Conservation (phyloP, 2,888 invertebrate genomes). For the Sepiola atlantica region DNA sequence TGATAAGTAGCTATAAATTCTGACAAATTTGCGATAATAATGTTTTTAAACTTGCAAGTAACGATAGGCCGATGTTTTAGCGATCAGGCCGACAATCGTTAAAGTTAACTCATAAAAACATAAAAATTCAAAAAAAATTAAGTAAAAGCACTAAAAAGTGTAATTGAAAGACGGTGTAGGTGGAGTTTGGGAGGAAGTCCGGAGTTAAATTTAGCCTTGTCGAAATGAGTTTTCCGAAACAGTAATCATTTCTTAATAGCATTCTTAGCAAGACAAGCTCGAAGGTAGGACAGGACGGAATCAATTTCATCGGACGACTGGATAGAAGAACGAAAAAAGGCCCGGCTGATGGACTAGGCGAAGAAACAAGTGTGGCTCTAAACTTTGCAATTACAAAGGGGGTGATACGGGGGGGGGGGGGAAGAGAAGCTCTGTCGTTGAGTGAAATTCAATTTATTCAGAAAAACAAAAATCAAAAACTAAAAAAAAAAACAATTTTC, state of each 20-base stretch:
- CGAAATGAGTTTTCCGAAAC: constrained; percentile 32
- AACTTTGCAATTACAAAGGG: neutral
- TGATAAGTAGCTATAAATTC: no score
- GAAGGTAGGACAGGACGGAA: neutral
- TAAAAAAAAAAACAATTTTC: neutral
- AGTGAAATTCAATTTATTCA: neutral
- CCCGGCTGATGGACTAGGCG: neutral
- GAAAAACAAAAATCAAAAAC: neutral
- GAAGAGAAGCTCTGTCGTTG: neutral
- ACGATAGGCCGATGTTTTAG: neutral
- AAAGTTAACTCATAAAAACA: neutral
- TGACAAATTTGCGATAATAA: no score
- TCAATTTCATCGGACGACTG: neutral
- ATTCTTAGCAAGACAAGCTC: neutral
- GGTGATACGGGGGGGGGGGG: no score
- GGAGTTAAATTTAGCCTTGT: constrained; percentile 18
- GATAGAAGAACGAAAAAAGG: neutral
- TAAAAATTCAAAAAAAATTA: neutral
- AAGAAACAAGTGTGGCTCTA: neutral
- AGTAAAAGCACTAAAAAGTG: neutral
- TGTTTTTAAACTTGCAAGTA: no score
- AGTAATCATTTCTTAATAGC: neutral
- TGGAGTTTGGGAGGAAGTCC: neutral
- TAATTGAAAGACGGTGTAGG: neutral
- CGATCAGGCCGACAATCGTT: neutral